Percentiles rank a stretch among this genome's conserved stretches.
These are phyloP conservation scores for Myripristis jacobus DNA, from an alignment of 2,797 vertebrate genomes.

Conservation along the genomic window DNA sequence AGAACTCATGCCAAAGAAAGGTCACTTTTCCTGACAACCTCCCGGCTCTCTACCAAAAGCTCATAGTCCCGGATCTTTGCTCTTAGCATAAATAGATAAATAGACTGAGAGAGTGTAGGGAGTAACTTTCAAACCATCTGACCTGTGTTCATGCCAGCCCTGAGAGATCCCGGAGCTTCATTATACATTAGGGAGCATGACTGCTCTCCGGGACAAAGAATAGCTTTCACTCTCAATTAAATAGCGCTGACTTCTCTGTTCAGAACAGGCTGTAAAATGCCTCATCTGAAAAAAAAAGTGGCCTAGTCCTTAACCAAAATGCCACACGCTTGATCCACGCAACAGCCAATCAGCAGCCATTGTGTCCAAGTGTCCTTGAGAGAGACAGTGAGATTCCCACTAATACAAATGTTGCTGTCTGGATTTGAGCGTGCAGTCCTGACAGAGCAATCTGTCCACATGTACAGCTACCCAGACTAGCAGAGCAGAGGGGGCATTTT, in stretches of 20 bases:
- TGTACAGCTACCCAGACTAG: neutral
- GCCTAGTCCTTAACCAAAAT: too few relatives aligned
- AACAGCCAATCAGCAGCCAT: too few relatives aligned
- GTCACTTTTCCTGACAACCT: neutral
- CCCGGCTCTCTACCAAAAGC: neutral
- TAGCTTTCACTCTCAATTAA: neutral
- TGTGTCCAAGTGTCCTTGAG: too few relatives aligned
- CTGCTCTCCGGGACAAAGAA: constrained; percentile 9
- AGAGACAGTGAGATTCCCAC: too few relatives aligned
- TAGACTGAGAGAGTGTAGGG: too few relatives aligned
- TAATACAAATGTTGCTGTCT: too few relatives aligned
- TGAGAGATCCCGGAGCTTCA: neutral
- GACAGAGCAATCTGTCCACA: too few relatives aligned
- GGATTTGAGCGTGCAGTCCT: too few relatives aligned
- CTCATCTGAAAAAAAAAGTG: neutral
- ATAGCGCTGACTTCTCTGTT: neutral
- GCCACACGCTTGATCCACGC: too few relatives aligned
- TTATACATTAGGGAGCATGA: constrained; percentile 12
- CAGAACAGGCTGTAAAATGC: neutral
- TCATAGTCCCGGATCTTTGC: neutral
- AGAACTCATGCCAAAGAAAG: neutral
- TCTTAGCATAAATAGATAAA: too few relatives aligned
- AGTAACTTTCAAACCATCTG: neutral
- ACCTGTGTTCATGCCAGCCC: neutral
- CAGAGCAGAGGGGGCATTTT: neutral